Evolutionary conservation across 2,888 invertebrate genomes (phyloP).

Genomic region (Philaethria dido): DNA sequence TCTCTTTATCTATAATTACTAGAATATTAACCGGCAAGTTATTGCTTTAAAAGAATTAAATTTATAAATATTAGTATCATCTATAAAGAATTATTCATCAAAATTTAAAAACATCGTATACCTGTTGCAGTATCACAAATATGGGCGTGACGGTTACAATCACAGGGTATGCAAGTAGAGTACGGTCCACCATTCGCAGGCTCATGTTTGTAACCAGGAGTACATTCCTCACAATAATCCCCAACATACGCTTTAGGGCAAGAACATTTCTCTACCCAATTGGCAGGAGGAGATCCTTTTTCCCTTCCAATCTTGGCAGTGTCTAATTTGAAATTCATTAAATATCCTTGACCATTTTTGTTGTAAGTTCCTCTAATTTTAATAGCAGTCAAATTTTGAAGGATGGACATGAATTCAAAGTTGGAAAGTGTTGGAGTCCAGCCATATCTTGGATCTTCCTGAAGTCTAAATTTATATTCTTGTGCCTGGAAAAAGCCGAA

Average conservation of each 20-base stretch:
- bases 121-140: slow-evolving; percentile 98
- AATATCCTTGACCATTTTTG: slow-evolving; percentile 91
- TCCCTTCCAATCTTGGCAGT: slow-evolving; percentile 93
- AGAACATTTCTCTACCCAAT: slow-evolving; percentile 97
- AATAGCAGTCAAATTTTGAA: slow-evolving; percentile 96
- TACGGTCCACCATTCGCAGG: slow-evolving; percentile 96
- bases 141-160: slow-evolving; percentile 98
- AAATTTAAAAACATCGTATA: slow-evolving; percentile 48
- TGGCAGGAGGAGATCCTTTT: slow-evolving; percentile 86
- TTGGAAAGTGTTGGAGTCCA: slow-evolving; percentile 97
- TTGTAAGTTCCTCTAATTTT: slow-evolving; percentile 97
- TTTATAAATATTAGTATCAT: no score
- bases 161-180: slow-evolving; percentile 96
- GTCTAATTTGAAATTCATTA: slow-evolving; percentile 95
- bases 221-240: slow-evolving; percentile 98
- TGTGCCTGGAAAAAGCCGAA: slow-evolving; percentile 82
- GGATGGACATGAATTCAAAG: slow-evolving; percentile 94
- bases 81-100: no score
- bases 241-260: slow-evolving; percentile 95
- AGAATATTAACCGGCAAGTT: no score
- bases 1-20: no score
- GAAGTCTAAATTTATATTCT: slow-evolving; percentile 92
- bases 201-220: slow-evolving; percentile 96
- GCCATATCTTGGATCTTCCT: slow-evolving; percentile 95
- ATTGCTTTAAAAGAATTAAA: neutral